phyloP scores from a whole-genome alignment of 2,797 vertebrate genomes.

The Chiroxiphia lanceolata region DNA sequence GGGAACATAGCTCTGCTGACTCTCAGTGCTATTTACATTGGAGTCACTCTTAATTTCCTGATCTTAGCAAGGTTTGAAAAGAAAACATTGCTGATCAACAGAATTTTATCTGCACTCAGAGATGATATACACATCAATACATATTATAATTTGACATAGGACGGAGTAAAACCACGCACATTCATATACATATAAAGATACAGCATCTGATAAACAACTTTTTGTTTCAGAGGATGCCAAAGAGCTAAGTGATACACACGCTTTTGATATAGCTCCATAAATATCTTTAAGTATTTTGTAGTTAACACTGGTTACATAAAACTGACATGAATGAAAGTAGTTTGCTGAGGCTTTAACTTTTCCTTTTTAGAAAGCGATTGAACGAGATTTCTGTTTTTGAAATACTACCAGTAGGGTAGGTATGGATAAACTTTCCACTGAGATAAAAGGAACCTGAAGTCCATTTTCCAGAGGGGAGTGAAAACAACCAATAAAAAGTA shows the following conservation, averaged over 20 bases:
- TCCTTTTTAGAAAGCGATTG: neutral
- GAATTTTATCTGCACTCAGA: neutral
- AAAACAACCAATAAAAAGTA: neutral
- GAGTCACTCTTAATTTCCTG: slow-evolving; percentile 37
- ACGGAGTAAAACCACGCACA: neutral
- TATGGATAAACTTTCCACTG: neutral
- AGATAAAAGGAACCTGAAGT: neutral
- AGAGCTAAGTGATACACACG: neutral
- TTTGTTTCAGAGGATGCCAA: neutral
- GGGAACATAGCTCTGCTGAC: slow-evolving; percentile 2
- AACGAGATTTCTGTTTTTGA: neutral
- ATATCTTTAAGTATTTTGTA: neutral
- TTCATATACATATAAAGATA: neutral
- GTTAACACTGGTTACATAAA: neutral
- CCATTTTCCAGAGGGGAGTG: neutral
- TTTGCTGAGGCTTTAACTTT: neutral
- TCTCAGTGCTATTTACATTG: slow-evolving; percentile 19
- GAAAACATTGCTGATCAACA: neutral
- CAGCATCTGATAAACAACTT: neutral
- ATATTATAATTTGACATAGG: neutral
- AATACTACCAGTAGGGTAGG: neutral
- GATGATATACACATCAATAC: neutral
- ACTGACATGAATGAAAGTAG: neutral
- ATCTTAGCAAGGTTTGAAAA: slow-evolving; percentile 5
- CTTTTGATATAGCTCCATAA: neutral